Conservation (phyloP, 2,113 vertebrate genomes). For the Poecile atricapillus region DNA sequence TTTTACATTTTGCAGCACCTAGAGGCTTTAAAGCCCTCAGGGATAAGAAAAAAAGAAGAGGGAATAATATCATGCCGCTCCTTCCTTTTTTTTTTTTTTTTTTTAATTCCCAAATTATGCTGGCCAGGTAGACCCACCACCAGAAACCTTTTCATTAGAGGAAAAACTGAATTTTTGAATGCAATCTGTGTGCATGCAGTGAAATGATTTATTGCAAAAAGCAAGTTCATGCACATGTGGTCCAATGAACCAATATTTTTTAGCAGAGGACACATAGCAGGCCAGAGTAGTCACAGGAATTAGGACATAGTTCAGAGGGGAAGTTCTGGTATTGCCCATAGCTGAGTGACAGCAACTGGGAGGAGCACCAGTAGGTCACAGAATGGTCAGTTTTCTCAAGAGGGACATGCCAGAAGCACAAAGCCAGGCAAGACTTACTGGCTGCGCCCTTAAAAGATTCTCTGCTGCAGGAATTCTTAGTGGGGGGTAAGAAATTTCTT, state of each 20-base stretch:
- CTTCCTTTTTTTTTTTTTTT: background rate
- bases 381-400: background rate
- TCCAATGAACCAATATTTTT: background rate
- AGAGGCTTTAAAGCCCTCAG: background rate
- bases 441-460: background rate
- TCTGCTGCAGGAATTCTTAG: slow-evolving; percentile 20
- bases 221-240: background rate
- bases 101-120: background rate
- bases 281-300: background rate
- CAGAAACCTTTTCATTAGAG: background rate
- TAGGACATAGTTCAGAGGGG: background rate
- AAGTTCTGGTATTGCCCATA: background rate
- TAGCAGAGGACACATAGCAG: background rate
- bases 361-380: background rate
- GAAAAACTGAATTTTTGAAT: background rate
- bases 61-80: background rate
- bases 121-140: background rate
- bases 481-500: slow-evolving; percentile 39
- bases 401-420: background rate
- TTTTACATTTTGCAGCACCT: background rate
- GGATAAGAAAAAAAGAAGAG: background rate
- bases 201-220: background rate
- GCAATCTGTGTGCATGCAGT: background rate
- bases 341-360: background rate
- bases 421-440: background rate